Percentiles rank a stretch among this genome's conserved stretches.
Conservation (phyloP, 2,113 vertebrate genomes). For the Albula glossodonta region DNA sequence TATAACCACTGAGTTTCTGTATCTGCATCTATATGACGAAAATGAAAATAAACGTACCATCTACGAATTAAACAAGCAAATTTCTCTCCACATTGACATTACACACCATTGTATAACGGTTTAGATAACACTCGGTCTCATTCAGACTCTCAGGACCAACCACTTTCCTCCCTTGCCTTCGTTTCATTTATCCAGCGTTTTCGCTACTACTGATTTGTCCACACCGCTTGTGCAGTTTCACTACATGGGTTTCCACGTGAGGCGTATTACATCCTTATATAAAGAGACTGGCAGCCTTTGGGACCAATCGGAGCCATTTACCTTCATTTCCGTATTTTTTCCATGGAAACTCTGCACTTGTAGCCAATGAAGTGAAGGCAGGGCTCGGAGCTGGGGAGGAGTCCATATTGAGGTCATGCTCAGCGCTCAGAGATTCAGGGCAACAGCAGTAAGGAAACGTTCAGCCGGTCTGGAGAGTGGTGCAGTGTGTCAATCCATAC, state of each 20-base stretch:
- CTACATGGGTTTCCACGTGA: slow-evolving; percentile 83
- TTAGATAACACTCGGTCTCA: slow-evolving; percentile 66
- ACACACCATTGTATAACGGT: slow-evolving; percentile 65
- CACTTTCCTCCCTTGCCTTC: slow-evolving; percentile 30
- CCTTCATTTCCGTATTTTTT: neutral
- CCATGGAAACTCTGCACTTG: neutral
- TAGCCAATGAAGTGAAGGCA: slow-evolving; percentile 52
- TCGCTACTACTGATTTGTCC: slow-evolving; percentile 57
- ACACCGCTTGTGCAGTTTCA: slow-evolving; percentile 34
- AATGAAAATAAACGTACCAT: neutral
- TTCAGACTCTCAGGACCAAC: slow-evolving; percentile 57
- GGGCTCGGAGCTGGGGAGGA: slow-evolving; percentile 23
- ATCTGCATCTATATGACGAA: no score
- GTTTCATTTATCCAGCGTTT: slow-evolving; percentile 55
- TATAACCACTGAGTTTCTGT: no score
- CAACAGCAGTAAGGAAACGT: slow-evolving; percentile 33
- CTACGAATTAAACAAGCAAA: neutral
- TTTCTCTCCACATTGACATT: slow-evolving; percentile 39
- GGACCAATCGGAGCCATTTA: slow-evolving; percentile 39
- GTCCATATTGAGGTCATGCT: slow-evolving; percentile 61
- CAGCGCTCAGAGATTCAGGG: slow-evolving; percentile 39
- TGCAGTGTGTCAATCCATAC: slow-evolving; percentile 34
- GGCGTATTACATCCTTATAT: slow-evolving; percentile 78
- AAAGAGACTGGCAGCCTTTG: slow-evolving; percentile 65
- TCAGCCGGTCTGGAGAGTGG: neutral